Base-by-base conservation (phyloP, 2,113 vertebrate genomes). In the Beaufortia kweichowensis region DNA sequence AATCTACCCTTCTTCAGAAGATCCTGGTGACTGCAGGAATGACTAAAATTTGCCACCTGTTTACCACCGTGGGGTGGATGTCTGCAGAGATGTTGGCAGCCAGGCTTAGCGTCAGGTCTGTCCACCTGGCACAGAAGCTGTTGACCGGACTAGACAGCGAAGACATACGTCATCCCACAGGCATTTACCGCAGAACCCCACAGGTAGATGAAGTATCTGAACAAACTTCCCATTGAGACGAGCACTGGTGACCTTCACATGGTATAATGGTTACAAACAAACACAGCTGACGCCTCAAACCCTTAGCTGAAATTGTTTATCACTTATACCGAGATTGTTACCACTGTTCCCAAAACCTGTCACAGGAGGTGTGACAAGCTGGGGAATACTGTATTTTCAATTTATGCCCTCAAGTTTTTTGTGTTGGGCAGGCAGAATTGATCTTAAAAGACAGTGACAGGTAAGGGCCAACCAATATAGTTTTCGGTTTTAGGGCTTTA, bases 41-140 rank as follows among this genome's bases (percentile, higher is more conserved):
- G 24, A 74, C 35, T 46, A 48, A 74, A 74, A 62, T 31, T 31
- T 61, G 55, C 71, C 71, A 74, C 71, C 71, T 74, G 71, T 74
- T 74, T 48, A 61, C 57, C 71, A 74, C 71, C 0, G 57, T 74
- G 41, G 57, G 57, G 57, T 74, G 57, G 57, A 62, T 74, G 57
- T 74, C 56, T 74, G 24, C 11, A 1, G 43, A 74, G 71, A 74
- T 61, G 24, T 74, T 74, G 71, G 71, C 71, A 74, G 24, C 1
- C 6, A 61, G 24, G 19, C 39, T 60, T 31, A 48, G 57, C 46
- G 26, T 48, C 57, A 48, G 35, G 35, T 74, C 71, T 74, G 71
- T 74, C 71, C 57, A 74, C 71, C 71, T 74, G 71, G 71, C 71
- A 73, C 39, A 74, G 39, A 29, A 35, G 69, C 69, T 28, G 53